Percentiles rank a stretch among this genome's conserved stretches.
Evolutionary conservation across 2,797 vertebrate species (phyloP).

Genomic region (Halcyon leucocephala): DNA sequence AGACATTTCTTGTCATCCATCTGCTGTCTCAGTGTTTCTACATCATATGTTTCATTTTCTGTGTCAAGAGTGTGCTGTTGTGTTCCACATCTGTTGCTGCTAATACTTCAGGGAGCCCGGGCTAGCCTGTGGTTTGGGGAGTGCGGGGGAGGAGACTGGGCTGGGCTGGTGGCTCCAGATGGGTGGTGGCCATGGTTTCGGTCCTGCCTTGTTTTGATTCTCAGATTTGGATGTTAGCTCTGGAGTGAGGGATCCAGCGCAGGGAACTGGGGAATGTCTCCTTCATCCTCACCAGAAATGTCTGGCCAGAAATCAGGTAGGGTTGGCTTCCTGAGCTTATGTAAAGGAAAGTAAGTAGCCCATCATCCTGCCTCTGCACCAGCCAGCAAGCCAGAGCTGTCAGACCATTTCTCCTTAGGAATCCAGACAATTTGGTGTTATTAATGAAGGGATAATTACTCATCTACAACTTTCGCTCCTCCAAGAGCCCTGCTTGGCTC

Average conservation of each 20-base stretch:
- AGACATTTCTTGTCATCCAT: background rate
- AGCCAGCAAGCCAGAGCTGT: background rate
- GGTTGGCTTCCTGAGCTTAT: background rate
- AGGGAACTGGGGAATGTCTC: background rate
- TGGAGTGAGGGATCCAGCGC: rapidly evolving
- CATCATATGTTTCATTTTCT: background rate
- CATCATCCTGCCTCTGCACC: rapidly evolving
- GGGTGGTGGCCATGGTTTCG: background rate
- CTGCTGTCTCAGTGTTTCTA: background rate
- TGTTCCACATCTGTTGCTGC: background rate
- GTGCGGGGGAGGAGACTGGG: background rate
- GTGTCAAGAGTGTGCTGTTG: background rate
- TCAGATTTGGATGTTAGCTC: background rate
- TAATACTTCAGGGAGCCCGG: background rate
- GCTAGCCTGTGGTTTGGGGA: background rate
- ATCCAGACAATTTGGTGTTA: background rate
- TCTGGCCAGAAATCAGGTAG: background rate
- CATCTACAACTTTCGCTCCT: background rate
- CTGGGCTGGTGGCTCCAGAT: background rate
- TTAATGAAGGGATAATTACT: slow-evolving; percentile 11
- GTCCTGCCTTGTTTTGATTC: background rate
- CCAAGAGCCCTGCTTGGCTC: rapidly evolving
- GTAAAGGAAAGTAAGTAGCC: background rate
- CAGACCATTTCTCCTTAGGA: background rate
- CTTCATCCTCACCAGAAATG: background rate